Conservation (phyloP, 2,797 vertebrate species). For the Morelia viridis region DNA sequence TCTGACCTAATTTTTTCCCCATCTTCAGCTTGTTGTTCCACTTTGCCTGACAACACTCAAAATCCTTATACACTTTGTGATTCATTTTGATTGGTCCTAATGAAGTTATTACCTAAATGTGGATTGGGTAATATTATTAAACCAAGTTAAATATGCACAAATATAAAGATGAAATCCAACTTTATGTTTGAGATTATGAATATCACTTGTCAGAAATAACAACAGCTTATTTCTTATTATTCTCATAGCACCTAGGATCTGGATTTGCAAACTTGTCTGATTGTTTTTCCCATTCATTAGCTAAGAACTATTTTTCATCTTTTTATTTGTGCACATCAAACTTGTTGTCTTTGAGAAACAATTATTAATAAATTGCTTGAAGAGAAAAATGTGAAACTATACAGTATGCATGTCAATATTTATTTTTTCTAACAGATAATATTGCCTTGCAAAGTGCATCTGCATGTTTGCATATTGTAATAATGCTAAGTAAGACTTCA, state of each 20-base stretch:
- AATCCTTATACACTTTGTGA: background rate
- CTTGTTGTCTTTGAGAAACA: constrained; percentile 23
- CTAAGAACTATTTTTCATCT: background rate
- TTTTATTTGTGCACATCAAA: background rate
- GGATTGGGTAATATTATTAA: background rate
- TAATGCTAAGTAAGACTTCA: background rate
- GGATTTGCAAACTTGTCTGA: constrained; percentile 29
- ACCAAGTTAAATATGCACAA: background rate
- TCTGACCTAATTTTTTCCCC: background rate
- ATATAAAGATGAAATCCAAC: background rate
- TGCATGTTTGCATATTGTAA: background rate
- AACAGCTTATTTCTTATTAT: constrained; percentile 14
- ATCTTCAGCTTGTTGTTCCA: background rate
- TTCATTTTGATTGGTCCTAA: background rate
- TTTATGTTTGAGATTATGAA: constrained; percentile 3
- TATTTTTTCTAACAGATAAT: background rate
- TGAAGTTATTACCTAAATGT: background rate
- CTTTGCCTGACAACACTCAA: background rate
- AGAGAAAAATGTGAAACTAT: constrained; percentile 30
- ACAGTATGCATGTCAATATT: background rate
- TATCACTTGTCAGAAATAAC: background rate
- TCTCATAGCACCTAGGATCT: background rate
- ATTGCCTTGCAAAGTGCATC: background rate
- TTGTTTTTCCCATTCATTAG: background rate
- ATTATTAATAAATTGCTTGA: constrained; percentile 1